phyloP scores from a whole-genome alignment of 2,888 invertebrate species.

The Falcaria lacertinaria region DNA sequence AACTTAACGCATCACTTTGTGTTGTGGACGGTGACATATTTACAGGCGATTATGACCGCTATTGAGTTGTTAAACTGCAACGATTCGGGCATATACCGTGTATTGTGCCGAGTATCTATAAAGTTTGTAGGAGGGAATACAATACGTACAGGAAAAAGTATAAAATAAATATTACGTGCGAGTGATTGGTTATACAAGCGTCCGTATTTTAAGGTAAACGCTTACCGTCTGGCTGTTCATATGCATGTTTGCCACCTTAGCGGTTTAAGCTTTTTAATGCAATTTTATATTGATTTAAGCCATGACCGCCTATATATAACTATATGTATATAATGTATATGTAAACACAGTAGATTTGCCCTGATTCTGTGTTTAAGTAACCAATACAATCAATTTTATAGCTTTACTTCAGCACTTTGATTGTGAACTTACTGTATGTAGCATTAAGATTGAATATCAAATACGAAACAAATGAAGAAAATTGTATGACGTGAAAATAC shows the following conservation, averaged over 20 bases:
- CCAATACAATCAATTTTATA: constrained; percentile 32
- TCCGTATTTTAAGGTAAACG: too few species aligned
- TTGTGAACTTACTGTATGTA: neutral
- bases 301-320: too few species aligned
- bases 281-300: too few species aligned
- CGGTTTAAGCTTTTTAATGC: too few species aligned
- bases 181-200: too few species aligned
- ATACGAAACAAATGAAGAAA: constrained; percentile 12
- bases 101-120: constrained; percentile 41
- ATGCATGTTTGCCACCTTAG: too few species aligned
- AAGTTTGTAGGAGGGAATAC: constrained; percentile 4
- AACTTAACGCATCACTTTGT: constrained; percentile 49
- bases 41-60: constrained; percentile 60
- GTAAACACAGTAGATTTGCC: too few species aligned
- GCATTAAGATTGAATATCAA: neutral
- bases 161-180: too few species aligned
- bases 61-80: constrained; percentile 39
- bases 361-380: constrained; percentile 19
- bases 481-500: constrained; percentile 50
- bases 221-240: too few species aligned
- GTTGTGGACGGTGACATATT: constrained; percentile 44
- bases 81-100: constrained; percentile 43
- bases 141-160: neutral
- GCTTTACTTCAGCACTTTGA: constrained; percentile 3
- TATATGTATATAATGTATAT: too few species aligned